Percentiles rank a stretch among this genome's conserved stretches.
Evolutionary conservation across 1,140 invertebrate species (phyloP).

Genomic region (Aphis craccivora): DNA sequence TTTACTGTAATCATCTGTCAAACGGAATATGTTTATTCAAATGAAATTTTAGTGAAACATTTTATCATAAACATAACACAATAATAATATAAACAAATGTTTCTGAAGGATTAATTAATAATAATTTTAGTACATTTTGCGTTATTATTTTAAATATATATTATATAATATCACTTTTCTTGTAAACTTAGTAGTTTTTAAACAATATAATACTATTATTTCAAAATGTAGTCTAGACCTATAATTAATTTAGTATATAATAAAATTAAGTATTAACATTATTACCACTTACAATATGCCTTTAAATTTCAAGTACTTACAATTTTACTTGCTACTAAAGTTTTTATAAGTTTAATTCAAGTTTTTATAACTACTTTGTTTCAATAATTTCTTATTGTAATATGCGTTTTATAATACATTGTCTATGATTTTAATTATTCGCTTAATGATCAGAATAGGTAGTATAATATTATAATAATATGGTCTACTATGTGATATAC

Average conservation of each 20-base stretch:
- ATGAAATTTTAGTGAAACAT: background rate
- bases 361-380: background rate
- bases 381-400: background rate
- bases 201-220: too few species aligned
- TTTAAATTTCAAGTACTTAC: background rate
- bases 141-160: background rate
- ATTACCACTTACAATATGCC: background rate
- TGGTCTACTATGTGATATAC: background rate
- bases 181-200: background rate
- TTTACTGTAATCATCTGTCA: background rate
- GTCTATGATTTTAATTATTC: background rate
- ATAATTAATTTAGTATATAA: background rate
- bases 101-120: background rate
- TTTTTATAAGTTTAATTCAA: background rate
- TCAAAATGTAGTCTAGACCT: background rate
- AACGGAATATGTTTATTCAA: background rate
- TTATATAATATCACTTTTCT: background rate
- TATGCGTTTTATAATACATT: background rate
- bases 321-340: background rate
- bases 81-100: background rate
- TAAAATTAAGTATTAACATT: background rate
- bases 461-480: background rate
- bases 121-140: background rate
- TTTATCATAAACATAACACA: background rate
- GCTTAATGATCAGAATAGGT: background rate